A percentile compares a stretch with the other conserved stretches of the same genome.
Evolutionary conservation across 2,113 vertebrate species (phyloP).

Genomic region (Todiramphus chloris): DNA sequence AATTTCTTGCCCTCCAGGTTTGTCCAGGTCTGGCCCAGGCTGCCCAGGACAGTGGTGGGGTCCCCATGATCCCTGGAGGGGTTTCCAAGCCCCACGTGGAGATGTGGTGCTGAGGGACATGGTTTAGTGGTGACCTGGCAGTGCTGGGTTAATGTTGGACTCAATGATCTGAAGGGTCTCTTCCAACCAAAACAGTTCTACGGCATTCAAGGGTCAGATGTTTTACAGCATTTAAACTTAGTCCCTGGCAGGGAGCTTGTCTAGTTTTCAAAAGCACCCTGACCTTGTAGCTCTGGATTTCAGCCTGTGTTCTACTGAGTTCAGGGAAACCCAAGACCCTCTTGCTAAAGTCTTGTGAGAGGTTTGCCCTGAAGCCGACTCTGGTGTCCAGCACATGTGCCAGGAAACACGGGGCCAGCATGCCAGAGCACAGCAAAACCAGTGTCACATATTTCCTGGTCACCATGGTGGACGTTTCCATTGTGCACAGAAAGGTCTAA

Average conservation of each 20-base stretch:
- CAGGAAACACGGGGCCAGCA: rapidly evolving
- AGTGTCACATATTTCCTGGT: not conserved
- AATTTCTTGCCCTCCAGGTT: no score
- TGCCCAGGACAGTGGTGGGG: no score
- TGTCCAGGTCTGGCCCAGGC: no score
- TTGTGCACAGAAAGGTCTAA: not conserved
- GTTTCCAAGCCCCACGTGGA: no score
- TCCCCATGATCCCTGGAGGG: no score
- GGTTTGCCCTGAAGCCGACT: not conserved
- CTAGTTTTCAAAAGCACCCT: not conserved
- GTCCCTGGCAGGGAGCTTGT: not conserved
- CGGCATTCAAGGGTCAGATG: not conserved
- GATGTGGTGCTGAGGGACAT: no score
- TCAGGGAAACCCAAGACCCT: not conserved
- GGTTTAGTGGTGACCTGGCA: no score
- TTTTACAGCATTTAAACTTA: not conserved
- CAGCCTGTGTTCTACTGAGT: rapidly evolving
- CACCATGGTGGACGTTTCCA: not conserved
- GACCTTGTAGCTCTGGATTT: not conserved
- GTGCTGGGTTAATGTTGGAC: no score
- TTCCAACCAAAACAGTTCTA: no score
- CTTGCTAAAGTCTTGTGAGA: rapidly evolving
- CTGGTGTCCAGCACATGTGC: rapidly evolving
- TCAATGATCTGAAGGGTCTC: no score
- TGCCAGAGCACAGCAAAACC: not conserved